phyloP scores from a whole-genome alignment of 2,797 vertebrate species.

The Helicolenus hilgendorfi region DNA sequence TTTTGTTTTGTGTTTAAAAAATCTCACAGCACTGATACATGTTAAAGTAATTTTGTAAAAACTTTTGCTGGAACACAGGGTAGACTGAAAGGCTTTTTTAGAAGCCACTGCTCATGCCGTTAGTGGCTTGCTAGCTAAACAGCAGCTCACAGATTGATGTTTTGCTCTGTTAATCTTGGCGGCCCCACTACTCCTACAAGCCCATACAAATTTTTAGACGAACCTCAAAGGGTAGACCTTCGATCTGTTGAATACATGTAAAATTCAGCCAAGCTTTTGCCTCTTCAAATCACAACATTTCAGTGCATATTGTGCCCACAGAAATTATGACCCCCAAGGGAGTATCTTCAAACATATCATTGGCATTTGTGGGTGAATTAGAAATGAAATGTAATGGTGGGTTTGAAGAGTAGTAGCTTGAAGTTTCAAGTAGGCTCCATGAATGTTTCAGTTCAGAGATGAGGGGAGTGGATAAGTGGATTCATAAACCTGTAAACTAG shows the following conservation, averaged over 20 bases:
- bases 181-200: neutral
- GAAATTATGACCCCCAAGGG: neutral
- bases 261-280: neutral
- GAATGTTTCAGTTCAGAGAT: slow-evolving; percentile 51
- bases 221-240: neutral
- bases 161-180: neutral
- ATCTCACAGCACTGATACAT: neutral
- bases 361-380: slow-evolving; percentile 39
- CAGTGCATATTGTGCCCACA: neutral
- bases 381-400: slow-evolving; percentile 37
- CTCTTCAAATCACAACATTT: neutral
- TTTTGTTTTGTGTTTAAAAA: neutral
- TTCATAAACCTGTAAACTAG: slow-evolving; percentile 18
- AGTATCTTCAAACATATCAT: slow-evolving; percentile 30
- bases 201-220: neutral
- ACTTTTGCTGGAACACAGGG: neutral
- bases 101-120: neutral
- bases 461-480: slow-evolving; percentile 23
- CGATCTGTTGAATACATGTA: neutral
- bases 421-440: slow-evolving; percentile 27
- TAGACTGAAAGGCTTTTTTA: neutral
- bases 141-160: neutral
- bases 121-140: neutral
- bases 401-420: slow-evolving; percentile 27
- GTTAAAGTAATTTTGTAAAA: neutral